Evolutionary conservation across 2,888 invertebrate species (phyloP).

Genomic region (Lypha dubia): DNA sequence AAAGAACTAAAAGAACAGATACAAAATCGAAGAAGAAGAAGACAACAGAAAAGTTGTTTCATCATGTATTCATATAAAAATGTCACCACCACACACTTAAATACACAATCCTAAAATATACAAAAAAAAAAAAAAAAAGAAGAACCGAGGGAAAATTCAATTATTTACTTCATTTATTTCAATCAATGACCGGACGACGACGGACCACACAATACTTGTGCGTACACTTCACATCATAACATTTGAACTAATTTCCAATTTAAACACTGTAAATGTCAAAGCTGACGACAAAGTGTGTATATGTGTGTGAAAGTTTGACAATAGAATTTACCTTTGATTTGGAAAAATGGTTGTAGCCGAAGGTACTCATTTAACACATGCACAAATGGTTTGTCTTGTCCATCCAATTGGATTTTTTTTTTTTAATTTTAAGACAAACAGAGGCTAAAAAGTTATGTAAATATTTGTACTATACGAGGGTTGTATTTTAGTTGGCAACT

Average conservation of each 20-base stretch:
- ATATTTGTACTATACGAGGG: not conserved
- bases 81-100: constrained; percentile 45
- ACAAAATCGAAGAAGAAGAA: no score
- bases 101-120: constrained; percentile 17
- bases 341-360: not conserved
- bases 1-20: constrained; percentile 4
- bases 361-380: not conserved
- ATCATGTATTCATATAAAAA: constrained; percentile 13
- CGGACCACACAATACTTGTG: constrained; percentile 37
- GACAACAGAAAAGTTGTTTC: constrained; percentile 6
- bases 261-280: constrained; percentile 26
- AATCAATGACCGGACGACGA: constrained; percentile 40
- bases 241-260: constrained; percentile 52
- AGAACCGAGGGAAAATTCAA: constrained; percentile 59
- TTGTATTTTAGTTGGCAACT: no score
- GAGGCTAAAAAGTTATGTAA: not conserved
- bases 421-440: not conserved
- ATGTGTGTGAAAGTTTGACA: constrained; percentile 27
- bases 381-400: not conserved
- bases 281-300: constrained; percentile 37
- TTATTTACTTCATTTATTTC: constrained; percentile 63
- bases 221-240: constrained; percentile 44
- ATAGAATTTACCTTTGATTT: constrained; percentile 31
- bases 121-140: constrained; percentile 19
- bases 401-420: no score